Base-by-base conservation (phyloP, 2,113 vertebrate genomes). In the Peromyscus polionotus region DNA sequence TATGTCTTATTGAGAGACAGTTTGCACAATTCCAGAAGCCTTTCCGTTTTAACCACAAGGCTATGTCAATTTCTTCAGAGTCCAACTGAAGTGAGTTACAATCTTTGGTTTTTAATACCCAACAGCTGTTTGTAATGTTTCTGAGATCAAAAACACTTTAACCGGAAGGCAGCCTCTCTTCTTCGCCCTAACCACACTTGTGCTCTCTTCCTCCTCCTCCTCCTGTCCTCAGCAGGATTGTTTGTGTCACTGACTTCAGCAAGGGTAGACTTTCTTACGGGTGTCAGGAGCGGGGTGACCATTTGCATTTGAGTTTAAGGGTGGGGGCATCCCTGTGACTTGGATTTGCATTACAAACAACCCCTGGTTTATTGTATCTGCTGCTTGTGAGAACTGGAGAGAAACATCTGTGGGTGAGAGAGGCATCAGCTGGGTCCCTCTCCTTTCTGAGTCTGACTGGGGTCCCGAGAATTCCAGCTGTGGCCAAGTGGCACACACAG, bases 281-380 rank as follows among this genome's bases (percentile, higher is more conserved):
- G 96, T 97, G 96, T 92, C 65, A 24, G 90, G 93, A 94, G 72
- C 65, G 0, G 54, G 22, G 65, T 14, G 36, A 96, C 98, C 98
- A 91, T 98, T 98, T 98, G 97, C 88, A 94, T 87, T 26, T 36
- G 70, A 70, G 48, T 45, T 28, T 81, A 24, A 57, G 63, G 59
- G 39, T 93, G 59, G 90, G 63, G 94, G 65, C 39, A 59, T 70
- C 86, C 97, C 87, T 88, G 88, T 5, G n/a, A 88, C 94, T 97
- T 88, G 3, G 48, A 98, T 99, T 98, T 98, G 97, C 98, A 98
- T 98, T 97, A 98, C 94, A 98, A 98, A 98, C 73, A 75, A n/a
- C 93, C 96, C 72, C 95, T 94, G 94, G 95, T 97, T 98, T 94
- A 96, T 94, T 90, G 93, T 97, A 97, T 98, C 97, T 98, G 97